A percentile compares a stretch with the other conserved stretches of the same genome.
These are phyloP conservation scores for Hyles lineata DNA, from an alignment of 2,888 invertebrate species.

Conservation along the genomic window DNA sequence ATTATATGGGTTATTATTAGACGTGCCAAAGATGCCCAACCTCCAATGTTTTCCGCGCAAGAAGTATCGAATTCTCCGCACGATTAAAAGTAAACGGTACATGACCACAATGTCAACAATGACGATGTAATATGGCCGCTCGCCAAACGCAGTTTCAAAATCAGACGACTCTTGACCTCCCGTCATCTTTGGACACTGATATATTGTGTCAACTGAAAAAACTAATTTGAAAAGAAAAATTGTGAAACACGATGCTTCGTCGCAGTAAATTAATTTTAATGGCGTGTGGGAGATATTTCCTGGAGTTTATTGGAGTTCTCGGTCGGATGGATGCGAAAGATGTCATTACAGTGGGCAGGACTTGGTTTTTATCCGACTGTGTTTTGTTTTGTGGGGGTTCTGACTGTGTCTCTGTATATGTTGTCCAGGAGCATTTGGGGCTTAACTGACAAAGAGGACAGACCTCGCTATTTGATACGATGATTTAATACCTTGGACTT, in stretches of 20 bases:
- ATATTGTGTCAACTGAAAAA: slow-evolving; percentile 29
- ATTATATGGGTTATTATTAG: too few relatives aligned
- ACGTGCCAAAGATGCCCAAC: too few relatives aligned
- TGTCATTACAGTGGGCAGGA: background rate
- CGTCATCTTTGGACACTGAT: slow-evolving; percentile 42
- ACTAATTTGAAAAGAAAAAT: slow-evolving; percentile 14
- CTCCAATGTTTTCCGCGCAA: background rate
- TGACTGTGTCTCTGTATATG: too few relatives aligned
- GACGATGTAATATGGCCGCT: background rate
- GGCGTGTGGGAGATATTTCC: slow-evolving; percentile 1
- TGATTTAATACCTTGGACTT: too few relatives aligned
- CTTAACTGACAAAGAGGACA: too few relatives aligned
- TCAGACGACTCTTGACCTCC: slow-evolving; percentile 35
- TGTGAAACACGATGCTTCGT: slow-evolving; percentile 12
- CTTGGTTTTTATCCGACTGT: background rate
- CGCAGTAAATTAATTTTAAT: slow-evolving; percentile 26
- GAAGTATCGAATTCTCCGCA: background rate
- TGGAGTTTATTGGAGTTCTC: slow-evolving; percentile 3
- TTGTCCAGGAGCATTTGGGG: too few relatives aligned
- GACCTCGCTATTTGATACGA: too few relatives aligned
- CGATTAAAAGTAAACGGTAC: background rate
- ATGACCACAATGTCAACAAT: background rate
- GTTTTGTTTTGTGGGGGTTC: background rate
- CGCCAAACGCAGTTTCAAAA: background rate
- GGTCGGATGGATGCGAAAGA: background rate